These are phyloP conservation scores for Turdus rufiventris DNA, from an alignment of 2,113 vertebrate species.

Conservation along the genomic window DNA sequence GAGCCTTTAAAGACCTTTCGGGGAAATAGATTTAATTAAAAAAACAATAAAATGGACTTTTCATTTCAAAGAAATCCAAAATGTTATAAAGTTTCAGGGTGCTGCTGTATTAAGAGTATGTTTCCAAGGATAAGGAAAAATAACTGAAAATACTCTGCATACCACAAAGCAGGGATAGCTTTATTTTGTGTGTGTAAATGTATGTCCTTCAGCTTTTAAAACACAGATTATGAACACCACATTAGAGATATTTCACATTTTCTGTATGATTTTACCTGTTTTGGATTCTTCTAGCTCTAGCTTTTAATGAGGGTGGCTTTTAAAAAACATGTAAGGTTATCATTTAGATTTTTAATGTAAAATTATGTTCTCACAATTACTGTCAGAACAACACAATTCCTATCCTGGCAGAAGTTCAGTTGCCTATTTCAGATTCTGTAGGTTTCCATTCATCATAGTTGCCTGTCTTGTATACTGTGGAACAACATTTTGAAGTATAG, in stretches of 20 bases:
- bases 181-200: conserved; percentile 11
- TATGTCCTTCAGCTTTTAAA: conserved; percentile 6
- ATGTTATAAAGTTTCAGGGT: conserved; percentile 67
- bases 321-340: background rate
- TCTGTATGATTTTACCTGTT: background rate
- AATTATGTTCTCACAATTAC: background rate
- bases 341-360: background rate
- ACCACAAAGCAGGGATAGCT: conserved; percentile 5
- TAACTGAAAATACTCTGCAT: conserved; percentile 35
- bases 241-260: background rate
- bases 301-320: background rate
- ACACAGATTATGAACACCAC: background rate
- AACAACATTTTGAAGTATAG: background rate
- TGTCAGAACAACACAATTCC: background rate
- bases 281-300: background rate
- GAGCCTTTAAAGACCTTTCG: conserved; percentile 67
- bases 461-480: background rate
- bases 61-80: conserved; percentile 67
- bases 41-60: conserved; percentile 71
- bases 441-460: background rate
- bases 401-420: background rate
- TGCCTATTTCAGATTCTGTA: background rate
- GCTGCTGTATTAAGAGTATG: conserved; percentile 39
- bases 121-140: conserved; percentile 39
- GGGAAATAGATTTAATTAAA: conserved; percentile 75